These are phyloP conservation scores for Saimiri boliviensis DNA, from an alignment of 2,113 vertebrate genomes.

Conservation along the genomic window DNA sequence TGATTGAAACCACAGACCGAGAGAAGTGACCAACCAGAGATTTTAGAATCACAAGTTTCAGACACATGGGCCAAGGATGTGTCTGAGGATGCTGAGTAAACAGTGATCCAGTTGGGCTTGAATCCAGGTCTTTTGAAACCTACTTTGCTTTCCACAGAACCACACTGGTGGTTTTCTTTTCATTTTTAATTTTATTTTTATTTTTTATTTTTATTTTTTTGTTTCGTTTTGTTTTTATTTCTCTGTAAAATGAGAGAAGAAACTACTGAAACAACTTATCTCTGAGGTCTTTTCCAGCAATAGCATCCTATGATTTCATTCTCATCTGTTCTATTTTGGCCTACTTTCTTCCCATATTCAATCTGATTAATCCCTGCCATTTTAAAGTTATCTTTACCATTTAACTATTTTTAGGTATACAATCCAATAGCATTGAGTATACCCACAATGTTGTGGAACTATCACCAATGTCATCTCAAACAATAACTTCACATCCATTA, in stretches of 20 bases:
- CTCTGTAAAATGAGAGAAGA: background rate
- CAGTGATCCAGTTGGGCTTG: background rate
- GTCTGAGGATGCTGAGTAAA: background rate
- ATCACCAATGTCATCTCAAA: background rate
- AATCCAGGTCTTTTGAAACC: background rate
- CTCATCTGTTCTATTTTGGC: background rate
- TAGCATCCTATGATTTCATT: background rate
- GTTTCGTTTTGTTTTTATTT: background rate
- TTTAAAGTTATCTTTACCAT: background rate
- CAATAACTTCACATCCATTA: background rate
- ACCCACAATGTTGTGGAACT: background rate
- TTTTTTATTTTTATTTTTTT: no score
- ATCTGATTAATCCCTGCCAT: background rate
- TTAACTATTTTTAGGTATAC: background rate
- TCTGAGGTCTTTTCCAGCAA: background rate
- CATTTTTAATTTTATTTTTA: no score
- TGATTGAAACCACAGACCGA: background rate
- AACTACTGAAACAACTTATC: background rate
- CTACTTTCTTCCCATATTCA: background rate
- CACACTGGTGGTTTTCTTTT: background rate
- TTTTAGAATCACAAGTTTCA: background rate
- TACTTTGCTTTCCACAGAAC: background rate
- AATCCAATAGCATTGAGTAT: background rate
- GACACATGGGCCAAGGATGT: background rate
- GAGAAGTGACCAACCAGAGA: background rate